Conservation (phyloP, 1,140 invertebrate genomes). For the Gryllus bimaculatus region DNA sequence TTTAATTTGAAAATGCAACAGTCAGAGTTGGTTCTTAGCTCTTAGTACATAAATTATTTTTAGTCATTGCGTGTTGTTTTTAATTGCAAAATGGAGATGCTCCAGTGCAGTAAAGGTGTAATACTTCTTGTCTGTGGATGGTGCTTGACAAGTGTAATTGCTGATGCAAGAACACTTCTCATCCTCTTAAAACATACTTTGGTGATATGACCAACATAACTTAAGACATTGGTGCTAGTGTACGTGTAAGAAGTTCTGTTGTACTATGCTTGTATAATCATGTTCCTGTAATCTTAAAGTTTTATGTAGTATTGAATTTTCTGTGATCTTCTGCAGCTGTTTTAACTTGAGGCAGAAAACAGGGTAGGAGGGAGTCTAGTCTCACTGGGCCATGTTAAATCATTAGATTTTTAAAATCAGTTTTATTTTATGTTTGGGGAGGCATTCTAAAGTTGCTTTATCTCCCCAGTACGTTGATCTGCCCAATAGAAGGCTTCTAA, state of each 20-base stretch:
- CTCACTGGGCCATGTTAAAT: neutral
- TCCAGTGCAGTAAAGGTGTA: neutral
- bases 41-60: neutral
- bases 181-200: neutral
- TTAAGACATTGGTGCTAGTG: neutral
- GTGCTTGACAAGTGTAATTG: neutral
- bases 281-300: neutral
- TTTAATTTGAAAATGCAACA: too few relatives aligned
- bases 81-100: neutral
- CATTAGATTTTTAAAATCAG: neutral
- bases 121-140: neutral
- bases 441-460: neutral
- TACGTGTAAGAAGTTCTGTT: neutral
- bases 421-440: neutral
- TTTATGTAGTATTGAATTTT: constrained; percentile 6
- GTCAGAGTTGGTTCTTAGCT: too few relatives aligned
- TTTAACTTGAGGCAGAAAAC: neutral
- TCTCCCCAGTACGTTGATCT: neutral
- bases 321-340: neutral
- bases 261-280: neutral
- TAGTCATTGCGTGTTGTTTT: neutral
- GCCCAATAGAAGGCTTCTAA: neutral
- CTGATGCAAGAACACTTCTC: neutral
- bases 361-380: neutral
- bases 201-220: neutral